phyloP scores from a whole-genome alignment of 2,113 vertebrate species.

The Callipepla squamata region DNA sequence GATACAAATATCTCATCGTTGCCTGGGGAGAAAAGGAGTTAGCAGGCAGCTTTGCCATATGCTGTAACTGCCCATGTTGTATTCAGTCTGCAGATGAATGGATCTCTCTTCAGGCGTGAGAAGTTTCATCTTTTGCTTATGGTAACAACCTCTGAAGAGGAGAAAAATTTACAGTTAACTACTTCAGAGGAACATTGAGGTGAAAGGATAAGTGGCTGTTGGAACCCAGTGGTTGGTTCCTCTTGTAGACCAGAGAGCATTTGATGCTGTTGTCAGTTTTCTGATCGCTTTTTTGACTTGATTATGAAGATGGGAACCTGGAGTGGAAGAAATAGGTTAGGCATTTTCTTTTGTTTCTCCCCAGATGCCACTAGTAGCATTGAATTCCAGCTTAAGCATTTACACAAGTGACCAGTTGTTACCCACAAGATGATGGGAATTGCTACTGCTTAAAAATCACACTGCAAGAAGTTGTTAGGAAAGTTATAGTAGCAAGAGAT shows the following conservation, averaged over 20 bases:
- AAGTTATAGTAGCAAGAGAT: neutral
- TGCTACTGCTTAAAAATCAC: neutral
- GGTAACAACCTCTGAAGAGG: neutral
- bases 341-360: neutral
- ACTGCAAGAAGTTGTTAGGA: neutral
- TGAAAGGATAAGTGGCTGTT: neutral
- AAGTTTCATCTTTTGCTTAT: neutral
- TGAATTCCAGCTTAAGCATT: neutral
- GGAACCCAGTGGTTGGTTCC: neutral
- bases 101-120: neutral
- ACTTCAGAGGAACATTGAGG: neutral
- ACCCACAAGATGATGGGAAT: neutral
- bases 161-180: neutral
- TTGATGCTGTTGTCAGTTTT: neutral
- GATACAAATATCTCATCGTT: conserved; percentile 45
- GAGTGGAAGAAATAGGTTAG: neutral
- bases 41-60: neutral
- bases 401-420: neutral
- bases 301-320: neutral
- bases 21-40: neutral
- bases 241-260: neutral
- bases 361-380: rapidly evolving
- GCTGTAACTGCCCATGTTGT: neutral
- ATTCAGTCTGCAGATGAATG: neutral
- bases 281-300: neutral